Evolutionary conservation across 2,113 vertebrate genomes (phyloP).

Genomic region (Crotophaga sulcirostris): DNA sequence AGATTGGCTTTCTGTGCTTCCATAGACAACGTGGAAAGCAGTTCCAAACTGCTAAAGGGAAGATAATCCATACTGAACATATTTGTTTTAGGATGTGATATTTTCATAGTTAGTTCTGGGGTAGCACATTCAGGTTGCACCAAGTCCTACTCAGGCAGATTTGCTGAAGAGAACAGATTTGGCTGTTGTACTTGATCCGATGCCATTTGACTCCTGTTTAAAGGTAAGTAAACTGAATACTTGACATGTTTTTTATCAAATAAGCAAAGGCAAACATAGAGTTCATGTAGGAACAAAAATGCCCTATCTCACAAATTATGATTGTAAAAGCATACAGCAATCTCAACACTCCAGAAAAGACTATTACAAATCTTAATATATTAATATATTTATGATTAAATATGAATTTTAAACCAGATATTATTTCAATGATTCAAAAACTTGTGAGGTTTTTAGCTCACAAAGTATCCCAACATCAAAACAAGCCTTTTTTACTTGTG

Average conservation of each 20-base stretch:
- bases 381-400: not conserved
- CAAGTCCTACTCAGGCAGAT: not conserved
- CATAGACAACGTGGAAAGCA: not conserved
- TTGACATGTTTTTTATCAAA: not conserved
- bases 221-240: not conserved
- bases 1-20: not conserved
- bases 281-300: not conserved
- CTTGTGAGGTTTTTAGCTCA: accelerated
- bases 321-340: not conserved
- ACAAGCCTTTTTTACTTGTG: not conserved
- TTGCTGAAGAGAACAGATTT: not conserved
- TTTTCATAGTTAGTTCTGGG: not conserved
- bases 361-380: not conserved
- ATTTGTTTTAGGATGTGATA: not conserved
- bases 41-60: not conserved
- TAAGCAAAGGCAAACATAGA: not conserved
- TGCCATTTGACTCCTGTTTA: not conserved
- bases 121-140: not conserved
- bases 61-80: not conserved
- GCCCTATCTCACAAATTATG: not conserved
- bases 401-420: not conserved
- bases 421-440: not conserved
- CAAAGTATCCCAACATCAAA: not conserved
- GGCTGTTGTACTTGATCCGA: not conserved
- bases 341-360: not conserved